These are phyloP conservation scores for Campoplex nolae DNA, from an alignment of 2,888 invertebrate species.

Conservation along the genomic window DNA sequence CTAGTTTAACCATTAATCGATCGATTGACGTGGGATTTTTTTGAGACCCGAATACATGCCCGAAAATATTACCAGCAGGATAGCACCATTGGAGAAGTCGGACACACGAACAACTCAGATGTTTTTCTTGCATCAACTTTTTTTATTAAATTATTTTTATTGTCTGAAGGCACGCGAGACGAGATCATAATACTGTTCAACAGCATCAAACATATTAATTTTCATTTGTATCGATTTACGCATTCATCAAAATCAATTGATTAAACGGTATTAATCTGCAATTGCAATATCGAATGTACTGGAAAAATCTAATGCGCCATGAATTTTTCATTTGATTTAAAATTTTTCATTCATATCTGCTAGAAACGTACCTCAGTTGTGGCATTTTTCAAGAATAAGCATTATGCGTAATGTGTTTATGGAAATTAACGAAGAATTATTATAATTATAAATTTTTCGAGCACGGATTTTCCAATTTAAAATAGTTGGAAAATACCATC, in stretches of 20 bases:
- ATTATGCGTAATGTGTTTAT: background rate
- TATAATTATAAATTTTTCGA: background rate
- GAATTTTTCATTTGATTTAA: background rate
- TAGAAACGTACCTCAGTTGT: background rate
- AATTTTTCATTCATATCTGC: background rate
- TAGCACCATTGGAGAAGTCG: background rate
- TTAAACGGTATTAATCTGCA: background rate
- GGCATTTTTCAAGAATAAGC: background rate
- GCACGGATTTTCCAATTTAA: background rate
- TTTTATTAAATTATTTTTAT: background rate
- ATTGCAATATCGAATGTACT: background rate
- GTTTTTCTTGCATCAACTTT: background rate
- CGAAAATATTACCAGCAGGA: background rate
- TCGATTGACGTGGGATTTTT: background rate
- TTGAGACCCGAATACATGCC: background rate
- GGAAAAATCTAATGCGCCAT: background rate
- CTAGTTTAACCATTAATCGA: background rate
- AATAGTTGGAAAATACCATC: slow-evolving; percentile 13
- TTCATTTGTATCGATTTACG: background rate
- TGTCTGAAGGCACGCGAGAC: background rate
- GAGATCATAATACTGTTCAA: background rate
- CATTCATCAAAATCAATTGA: background rate
- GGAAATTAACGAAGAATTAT: background rate
- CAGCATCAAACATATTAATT: background rate
- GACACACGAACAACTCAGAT: background rate